Base-by-base conservation (phyloP, 1,140 invertebrate genomes). In the Heliconius hermathena region DNA sequence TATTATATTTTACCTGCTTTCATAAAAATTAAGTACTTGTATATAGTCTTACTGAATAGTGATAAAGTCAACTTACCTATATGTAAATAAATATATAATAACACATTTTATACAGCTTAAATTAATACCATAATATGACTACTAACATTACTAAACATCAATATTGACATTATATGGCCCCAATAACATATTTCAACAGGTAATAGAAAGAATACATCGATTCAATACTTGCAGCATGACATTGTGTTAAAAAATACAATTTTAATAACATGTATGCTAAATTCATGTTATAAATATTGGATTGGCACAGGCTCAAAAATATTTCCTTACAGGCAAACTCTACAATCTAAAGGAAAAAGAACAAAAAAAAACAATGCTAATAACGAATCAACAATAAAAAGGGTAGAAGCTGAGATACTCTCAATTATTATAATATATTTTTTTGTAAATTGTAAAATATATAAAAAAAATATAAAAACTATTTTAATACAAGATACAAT, bases 11-110 rank as follows among this genome's bases (percentile, higher is more conserved):
- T 66, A 29, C 26, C 26, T 66, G 60, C 26, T 60, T 29, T 66
- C 26, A 66, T 26, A 66, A 66, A 66, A 66, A 66, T 66, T 66
- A 66, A 66, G 60, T 66, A 66, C 60, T 26, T 66, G 60, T 16
- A 66, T 66, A 11, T 29, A 66, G 60, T 66, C 60, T 66, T 66
- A 66, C 26, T 66, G 26, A 26, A 66, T 29, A 66, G n/a, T 60
- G n/a, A 60, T 60, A 60, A n/a, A 60, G 60, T 66, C 60, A 66
- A 66, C 60, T 66, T 66, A 66, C 26, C 60, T 66, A 66, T 29
- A 16, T 66, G 26, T 26, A 66, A 66, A 66, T 66, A 66, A 66
- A 66, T 66, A 66, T 66, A 66, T 29, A 16, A 26, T 26, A 26
- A 66, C 60, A 66, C 20, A 66, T 66, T 66, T 66, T n/a, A 66